Base-by-base conservation (phyloP, 2,797 vertebrate species). In the Pseudomugil gertrudae region DNA sequence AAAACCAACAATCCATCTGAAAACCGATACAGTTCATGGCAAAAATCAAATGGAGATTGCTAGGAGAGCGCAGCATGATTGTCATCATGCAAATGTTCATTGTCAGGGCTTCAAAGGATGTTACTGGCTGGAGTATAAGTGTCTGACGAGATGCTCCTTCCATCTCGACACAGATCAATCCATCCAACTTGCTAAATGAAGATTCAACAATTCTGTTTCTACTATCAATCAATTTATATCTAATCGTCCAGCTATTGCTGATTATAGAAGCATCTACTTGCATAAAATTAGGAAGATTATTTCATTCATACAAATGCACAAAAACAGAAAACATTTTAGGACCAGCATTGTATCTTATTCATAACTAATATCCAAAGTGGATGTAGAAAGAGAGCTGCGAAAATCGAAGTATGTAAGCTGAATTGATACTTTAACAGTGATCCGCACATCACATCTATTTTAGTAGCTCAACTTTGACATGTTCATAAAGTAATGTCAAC, bases 401-500 rank as follows among this genome's bases (percentile, higher is more conserved):
- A 50, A 24, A 13, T 24, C 11, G 13, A 50, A 50, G 47, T 47
- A 9, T 40, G 2, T 19, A 55, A 6, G 21, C 47, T 29, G 30
- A 4, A 62, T 33, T 45, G 57, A 13, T 29, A 1, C 13, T 30
- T 30, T 27, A 29, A 24, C 55, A 55, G 9, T 38, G 30, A 56
- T 27, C 15, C 17, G 9, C 9, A 48, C 53, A 11, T 36, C n/a
- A 2, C 13, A 13, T 48, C 19, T 54, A 70, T 53, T 35, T 38
- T 29, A 32, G 32, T 21, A 21, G 59, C 47, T 68, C 36, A 66
- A 30, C 30, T 63, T 27, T 69, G 55, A 76, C 68, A 64, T 66
- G 66, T 68, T 80, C 58, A 40, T 65, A 50, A 66, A 51, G 48
- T 53, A 51, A 73, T 66, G 80, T 84, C 77, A 68, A 26, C 35